These are phyloP conservation scores for Frankliniella fusca DNA, from an alignment of 2,888 invertebrate genomes.

Conservation along the genomic window DNA sequence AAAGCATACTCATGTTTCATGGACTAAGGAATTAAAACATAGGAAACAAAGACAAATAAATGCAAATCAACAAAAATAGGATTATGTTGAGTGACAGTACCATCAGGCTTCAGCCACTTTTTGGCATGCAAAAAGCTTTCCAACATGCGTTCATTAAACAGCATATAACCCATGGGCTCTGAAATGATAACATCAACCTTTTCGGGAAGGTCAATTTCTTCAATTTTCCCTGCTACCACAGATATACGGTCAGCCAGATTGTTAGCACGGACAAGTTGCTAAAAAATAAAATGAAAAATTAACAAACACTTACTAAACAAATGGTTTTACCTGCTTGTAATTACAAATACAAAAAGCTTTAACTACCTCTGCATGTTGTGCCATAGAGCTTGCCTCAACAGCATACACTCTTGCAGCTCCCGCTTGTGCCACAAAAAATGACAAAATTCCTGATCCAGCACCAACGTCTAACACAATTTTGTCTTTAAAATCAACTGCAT, in stretches of 20 bases:
- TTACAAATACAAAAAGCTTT: background rate
- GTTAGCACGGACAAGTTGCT: conserved; percentile 84
- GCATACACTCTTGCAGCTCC: conserved; percentile 96
- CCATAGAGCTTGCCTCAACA: conserved; percentile 99
- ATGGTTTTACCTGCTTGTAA: background rate
- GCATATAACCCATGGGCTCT: conserved; percentile 99
- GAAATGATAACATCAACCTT: conserved; percentile 95
- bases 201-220: conserved; percentile 94
- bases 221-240: conserved; percentile 96
- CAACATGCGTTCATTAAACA: conserved; percentile 98
- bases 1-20: background rate
- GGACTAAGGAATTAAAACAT: background rate
- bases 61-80: background rate
- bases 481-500: conserved; percentile 83
- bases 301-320: background rate
- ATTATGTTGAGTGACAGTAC: conserved; percentile 41
- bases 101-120: conserved; percentile 87
- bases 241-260: conserved; percentile 80
- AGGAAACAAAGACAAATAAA: background rate
- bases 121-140: conserved; percentile 98
- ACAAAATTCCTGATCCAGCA: conserved; percentile 96
- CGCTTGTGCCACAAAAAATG: conserved; percentile 97
- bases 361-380: conserved; percentile 78
- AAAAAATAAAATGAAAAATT: conserved; percentile 32
- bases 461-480: conserved; percentile 96